phyloP scores from a whole-genome alignment of 2,797 vertebrate genomes.

The Galago senegalensis region DNA sequence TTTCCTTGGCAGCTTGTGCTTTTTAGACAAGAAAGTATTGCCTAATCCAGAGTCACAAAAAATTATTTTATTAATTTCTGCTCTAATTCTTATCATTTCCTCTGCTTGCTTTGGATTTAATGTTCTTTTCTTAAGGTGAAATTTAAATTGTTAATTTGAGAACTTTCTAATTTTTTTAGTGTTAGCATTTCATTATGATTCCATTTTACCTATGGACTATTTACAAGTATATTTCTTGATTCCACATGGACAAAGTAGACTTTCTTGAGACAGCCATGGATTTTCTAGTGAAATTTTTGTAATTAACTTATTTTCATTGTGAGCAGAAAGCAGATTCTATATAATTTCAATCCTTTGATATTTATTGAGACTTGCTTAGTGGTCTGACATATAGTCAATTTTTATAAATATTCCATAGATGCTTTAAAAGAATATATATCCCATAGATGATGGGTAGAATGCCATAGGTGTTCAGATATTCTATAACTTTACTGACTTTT shows the following conservation, averaged over 20 bases:
- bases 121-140: background rate
- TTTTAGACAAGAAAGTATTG: background rate
- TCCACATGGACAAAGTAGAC: background rate
- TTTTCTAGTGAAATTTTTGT: constrained; percentile 24
- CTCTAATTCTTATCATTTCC: background rate
- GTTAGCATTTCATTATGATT: background rate
- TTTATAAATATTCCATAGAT: constrained; percentile 46
- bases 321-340: background rate
- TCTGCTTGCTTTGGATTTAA: background rate
- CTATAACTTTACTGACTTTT: constrained; percentile 15
- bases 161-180: constrained; percentile 26
- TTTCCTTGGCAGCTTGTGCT: background rate
- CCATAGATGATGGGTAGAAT: background rate
- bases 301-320: constrained; percentile 12
- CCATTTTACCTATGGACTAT: constrained; percentile 16
- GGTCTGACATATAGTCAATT: background rate
- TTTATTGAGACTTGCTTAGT: constrained; percentile 38
- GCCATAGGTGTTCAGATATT: background rate
- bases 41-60: background rate
- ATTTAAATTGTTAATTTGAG: background rate
- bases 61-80: constrained; percentile 19
- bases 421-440: background rate
- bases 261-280: background rate
- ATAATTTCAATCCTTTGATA: constrained; percentile 20
- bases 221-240: constrained; percentile 1